Evolutionary conservation across 2,888 invertebrate species (phyloP).

Genomic region (Rhagophthalmus giganteus): DNA sequence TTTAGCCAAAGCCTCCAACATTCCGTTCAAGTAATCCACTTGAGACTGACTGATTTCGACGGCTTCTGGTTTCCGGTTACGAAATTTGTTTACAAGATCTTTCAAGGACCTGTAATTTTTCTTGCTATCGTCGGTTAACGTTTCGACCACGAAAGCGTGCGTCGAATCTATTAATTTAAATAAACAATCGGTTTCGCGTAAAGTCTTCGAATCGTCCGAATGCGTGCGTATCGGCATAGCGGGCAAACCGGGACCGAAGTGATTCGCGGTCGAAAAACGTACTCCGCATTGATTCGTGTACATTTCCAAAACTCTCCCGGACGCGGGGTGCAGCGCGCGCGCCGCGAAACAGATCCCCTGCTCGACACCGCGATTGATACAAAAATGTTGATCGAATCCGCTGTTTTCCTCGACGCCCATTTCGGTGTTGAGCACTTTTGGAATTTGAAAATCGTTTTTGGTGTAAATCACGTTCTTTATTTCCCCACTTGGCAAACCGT

Average conservation of each 20-base stretch:
- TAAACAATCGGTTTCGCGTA: conserved; percentile 7
- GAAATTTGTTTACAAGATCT: conserved; percentile 26
- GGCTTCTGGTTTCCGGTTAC: background rate
- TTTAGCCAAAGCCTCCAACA: conserved; percentile 2
- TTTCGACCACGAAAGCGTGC: conserved; percentile 17
- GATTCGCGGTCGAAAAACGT: conserved; percentile 82
- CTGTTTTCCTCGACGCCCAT: conserved; percentile 66
- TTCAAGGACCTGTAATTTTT: conserved; percentile 32
- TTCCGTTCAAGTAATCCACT: conserved; percentile 19
- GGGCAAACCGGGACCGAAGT: conserved; percentile 36
- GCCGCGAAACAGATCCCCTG: conserved; percentile 66
- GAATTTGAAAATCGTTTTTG: conserved; percentile 71
- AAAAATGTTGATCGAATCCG: conserved; percentile 82
- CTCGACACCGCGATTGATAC: conserved; percentile 64
- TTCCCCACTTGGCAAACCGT: conserved; percentile 73
- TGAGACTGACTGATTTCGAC: conserved; percentile 11
- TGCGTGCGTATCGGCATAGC: background rate
- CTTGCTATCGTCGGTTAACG: conserved; percentile 21
- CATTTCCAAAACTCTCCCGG: conserved; percentile 77
- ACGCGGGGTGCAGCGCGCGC: conserved; percentile 65
- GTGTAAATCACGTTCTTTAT: conserved; percentile 72
- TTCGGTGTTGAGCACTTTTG: conserved; percentile 65
- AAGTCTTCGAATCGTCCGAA: no score
- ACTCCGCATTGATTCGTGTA: conserved; percentile 85
- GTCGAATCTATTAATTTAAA: conserved; percentile 27